Evolutionary conservation across 2,888 invertebrate species (phyloP), one percentile per base, ranked within the genome.

Genomic region (Meganola albula): DNA sequence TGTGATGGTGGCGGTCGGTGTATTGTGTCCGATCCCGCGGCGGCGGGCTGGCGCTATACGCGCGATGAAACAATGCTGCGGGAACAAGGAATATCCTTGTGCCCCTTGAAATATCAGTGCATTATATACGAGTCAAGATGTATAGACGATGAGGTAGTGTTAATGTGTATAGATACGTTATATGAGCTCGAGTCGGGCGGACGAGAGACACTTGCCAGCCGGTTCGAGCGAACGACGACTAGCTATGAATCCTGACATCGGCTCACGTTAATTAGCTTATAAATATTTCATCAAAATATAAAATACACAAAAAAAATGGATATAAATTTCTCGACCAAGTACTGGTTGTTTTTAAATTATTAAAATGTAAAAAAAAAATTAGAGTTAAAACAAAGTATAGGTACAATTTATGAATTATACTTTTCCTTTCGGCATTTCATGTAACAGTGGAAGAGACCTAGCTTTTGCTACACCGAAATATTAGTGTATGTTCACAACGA

Each of bases 261-360:
- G 84, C 85, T 84, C 85, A 84, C 80, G 80, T 85, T 84, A 82
- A 84, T 84, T 85, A 85, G 84, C 84, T 85, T 85, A 74, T 85
- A 84, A 83, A 84, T 84, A 83, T 80, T 83, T 84, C 84, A 84
- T 84, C 79, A 85, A 84, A 85, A 83, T 80, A 84, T 84, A 85
- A 84, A 84, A 85, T 84, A 84, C 78, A 83, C 84, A 84, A 84
- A 84, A 85, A 82, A 84, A 82, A 83, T 78, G 82, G 78, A 83
- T 82, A 83, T 83, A 83, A 85, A 84, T 80, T 83, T 83, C 75
- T 78, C 85, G 82, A 84, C 85, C 85, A 78, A 83, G 73, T 78
- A 79, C 79, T 85, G 84, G 85, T 85, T 84, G 84, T 84, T 83
- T 82, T 85, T 85, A 85, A 85, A 85, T 85, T 85, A 85, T 85